Conservation (phyloP, 2,113 vertebrate species). For the Micronycteris hirsuta region DNA sequence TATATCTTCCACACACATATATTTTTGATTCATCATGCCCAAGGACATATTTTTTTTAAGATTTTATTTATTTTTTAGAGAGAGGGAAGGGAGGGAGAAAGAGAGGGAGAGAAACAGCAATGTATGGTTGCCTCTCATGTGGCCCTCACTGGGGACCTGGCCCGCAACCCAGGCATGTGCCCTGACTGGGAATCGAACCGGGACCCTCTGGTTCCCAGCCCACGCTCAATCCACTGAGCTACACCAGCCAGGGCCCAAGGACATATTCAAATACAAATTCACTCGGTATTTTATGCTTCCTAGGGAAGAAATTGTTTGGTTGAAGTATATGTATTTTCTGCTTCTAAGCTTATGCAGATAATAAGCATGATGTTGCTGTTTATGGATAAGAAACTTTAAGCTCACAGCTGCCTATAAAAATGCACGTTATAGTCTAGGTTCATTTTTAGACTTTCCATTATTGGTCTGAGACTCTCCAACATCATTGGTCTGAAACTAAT, state of each 20-base stretch:
- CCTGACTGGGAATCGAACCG: too few species aligned
- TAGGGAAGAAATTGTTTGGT: neutral
- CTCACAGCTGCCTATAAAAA: neutral
- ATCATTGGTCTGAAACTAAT: neutral
- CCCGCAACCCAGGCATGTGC: too few species aligned
- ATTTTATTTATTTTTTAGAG: too few species aligned
- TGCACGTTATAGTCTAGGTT: neutral
- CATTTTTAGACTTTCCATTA: neutral
- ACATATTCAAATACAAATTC: conserved; percentile 12
- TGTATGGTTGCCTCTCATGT: too few species aligned
- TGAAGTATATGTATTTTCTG: neutral
- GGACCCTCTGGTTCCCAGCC: too few species aligned
- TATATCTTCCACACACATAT: neutral
- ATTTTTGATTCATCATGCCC: neutral
- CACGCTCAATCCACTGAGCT: too few species aligned
- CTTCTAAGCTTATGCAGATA: neutral
- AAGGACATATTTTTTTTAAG: neutral
- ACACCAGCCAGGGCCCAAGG: too few species aligned
- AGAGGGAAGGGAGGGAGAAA: too few species aligned
- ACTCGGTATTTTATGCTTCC: neutral
- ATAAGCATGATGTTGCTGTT: neutral
- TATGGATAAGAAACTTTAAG: neutral
- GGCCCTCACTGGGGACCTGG: too few species aligned
- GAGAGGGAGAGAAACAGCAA: too few species aligned
- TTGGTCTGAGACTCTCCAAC: neutral